These are phyloP conservation scores for Mellilla xanthometata DNA, from an alignment of 2,888 invertebrate species.

Conservation along the genomic window DNA sequence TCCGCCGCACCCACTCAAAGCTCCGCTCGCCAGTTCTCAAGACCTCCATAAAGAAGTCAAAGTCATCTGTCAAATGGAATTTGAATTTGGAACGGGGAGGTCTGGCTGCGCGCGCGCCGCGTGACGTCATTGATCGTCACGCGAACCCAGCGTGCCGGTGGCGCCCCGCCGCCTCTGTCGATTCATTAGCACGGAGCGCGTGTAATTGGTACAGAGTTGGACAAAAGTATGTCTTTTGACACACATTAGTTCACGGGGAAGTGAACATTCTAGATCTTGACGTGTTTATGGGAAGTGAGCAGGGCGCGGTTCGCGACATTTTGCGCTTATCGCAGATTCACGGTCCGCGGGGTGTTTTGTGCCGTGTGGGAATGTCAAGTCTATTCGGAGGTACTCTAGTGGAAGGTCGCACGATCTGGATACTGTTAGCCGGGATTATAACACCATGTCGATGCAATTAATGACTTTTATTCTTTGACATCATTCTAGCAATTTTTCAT, in stretches of 20 bases:
- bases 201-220: slow-evolving; percentile 26
- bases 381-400: slow-evolving; percentile 12
- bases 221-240: slow-evolving; percentile 60
- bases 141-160: slow-evolving; percentile 46
- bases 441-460: not conserved
- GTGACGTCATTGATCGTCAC: slow-evolving; percentile 57
- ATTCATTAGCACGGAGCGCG: slow-evolving; percentile 46
- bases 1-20: slow-evolving; percentile 51
- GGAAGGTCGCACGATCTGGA: slow-evolving; percentile 1
- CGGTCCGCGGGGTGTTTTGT: slow-evolving; percentile 43
- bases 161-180: slow-evolving; percentile 37
- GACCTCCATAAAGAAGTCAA: slow-evolving; percentile 55
- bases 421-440: slow-evolving; percentile 3
- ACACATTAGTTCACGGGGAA: slow-evolving; percentile 65
- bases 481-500: too few relatives aligned
- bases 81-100: slow-evolving; percentile 48
- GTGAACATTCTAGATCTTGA: slow-evolving; percentile 66
- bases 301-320: slow-evolving; percentile 53
- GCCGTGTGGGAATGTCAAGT: slow-evolving; percentile 31
- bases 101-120: slow-evolving; percentile 60
- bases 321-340: slow-evolving; percentile 39
- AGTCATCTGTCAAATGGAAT: slow-evolving; percentile 62
- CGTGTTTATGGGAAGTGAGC: slow-evolving; percentile 67
- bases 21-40: slow-evolving; percentile 55
- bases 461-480: too few relatives aligned